Conservation (phyloP, 1,140 invertebrate species). For the Aphidius ervi region DNA sequence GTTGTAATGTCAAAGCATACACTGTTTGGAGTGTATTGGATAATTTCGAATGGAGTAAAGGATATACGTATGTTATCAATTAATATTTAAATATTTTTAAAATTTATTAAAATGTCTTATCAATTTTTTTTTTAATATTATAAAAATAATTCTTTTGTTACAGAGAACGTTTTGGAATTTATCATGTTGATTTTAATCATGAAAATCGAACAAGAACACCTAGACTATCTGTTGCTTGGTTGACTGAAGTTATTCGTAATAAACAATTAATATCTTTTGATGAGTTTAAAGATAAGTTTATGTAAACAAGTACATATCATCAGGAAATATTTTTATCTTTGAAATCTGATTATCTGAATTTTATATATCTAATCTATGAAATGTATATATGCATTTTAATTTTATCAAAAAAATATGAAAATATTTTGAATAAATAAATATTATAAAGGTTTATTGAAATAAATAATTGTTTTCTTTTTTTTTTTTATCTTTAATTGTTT, state of each 20-base stretch:
- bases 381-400: too few species aligned
- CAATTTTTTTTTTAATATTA: too few species aligned
- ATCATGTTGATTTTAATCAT: slow-evolving; percentile 57
- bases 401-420: too few species aligned
- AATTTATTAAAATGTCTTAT: neutral
- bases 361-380: too few species aligned
- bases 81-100: slow-evolving; percentile 1
- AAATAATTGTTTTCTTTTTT: too few species aligned
- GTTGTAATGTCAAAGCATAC: neutral
- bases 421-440: too few species aligned
- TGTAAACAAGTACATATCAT: too few species aligned
- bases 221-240: neutral
- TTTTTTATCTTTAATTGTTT: too few species aligned
- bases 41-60: slow-evolving; percentile 3
- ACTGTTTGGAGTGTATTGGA: slow-evolving; percentile 6
- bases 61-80: slow-evolving; percentile 1
- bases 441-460: too few species aligned
- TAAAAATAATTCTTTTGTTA: slow-evolving; percentile 34
- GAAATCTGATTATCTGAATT: too few species aligned
- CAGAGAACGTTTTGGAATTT: slow-evolving; percentile 57
- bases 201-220: slow-evolving; percentile 28
- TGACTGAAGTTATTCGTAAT: neutral
- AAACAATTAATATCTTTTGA: neutral
- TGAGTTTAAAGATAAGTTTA: too few species aligned
- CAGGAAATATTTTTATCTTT: too few species aligned